Evolutionary conservation across 2,797 vertebrate species (phyloP).

Genomic region (Apogon talboti): DNA sequence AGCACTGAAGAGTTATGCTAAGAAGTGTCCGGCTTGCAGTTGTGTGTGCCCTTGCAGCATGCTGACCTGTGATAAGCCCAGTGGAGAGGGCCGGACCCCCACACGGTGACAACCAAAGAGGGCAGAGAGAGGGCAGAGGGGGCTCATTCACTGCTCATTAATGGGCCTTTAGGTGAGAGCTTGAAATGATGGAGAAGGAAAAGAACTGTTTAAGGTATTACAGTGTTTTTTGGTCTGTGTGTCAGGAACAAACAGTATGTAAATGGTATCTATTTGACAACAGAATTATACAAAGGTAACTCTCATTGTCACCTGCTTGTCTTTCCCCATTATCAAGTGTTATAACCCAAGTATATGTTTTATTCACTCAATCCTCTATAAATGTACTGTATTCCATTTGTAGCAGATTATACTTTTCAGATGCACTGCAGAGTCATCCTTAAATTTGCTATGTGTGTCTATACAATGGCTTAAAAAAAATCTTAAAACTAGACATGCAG

Average conservation of each 20-base stretch:
- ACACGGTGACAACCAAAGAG: conserved; percentile 63
- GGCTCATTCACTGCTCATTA: conserved; percentile 82
- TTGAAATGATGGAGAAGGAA: conserved; percentile 2
- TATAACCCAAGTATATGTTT: no score
- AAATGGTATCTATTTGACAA: conserved; percentile 76
- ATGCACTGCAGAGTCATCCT: no score
- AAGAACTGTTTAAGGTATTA: conserved; percentile 27
- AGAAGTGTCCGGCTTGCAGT: conserved; percentile 66
- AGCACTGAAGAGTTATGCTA: conserved; percentile 73
- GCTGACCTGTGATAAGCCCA: conserved; percentile 91
- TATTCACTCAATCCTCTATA: no score
- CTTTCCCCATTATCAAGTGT: no score
- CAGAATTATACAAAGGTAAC: conserved; percentile 3
- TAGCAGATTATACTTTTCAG: no score
- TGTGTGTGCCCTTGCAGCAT: conserved; percentile 81
- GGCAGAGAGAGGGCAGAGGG: conserved; percentile 79
- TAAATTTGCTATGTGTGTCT: no score
- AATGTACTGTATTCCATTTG: no score
- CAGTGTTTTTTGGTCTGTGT: conserved; percentile 44
- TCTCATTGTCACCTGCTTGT: neutral
- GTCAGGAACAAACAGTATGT: conserved; percentile 85
- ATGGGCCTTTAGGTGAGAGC: conserved; percentile 36
- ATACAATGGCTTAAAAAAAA: no score
- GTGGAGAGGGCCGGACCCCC: conserved; percentile 62
- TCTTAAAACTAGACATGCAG: no score